Conservation (phyloP, 2,113 vertebrate genomes). For the Callocephalon fimbriatum region DNA sequence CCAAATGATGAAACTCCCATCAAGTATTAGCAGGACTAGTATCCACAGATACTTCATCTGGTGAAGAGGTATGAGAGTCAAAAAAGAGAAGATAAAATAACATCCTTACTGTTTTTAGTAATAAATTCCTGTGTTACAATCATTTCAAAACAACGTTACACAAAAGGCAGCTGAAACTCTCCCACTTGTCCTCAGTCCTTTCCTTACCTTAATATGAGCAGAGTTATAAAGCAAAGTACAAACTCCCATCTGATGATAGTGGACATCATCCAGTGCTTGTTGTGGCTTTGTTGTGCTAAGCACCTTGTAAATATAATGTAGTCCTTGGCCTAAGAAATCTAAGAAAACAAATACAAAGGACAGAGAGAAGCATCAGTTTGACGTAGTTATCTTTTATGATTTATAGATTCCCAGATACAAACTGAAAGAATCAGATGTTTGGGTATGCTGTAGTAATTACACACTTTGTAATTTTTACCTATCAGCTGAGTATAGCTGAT, state of each 20-base stretch:
- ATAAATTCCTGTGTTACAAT: not conserved
- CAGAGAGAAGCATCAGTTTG: not conserved
- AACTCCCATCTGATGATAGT: not conserved
- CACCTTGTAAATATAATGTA: not conserved
- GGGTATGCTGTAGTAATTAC: not conserved
- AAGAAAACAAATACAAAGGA: slow-evolving; percentile 2
- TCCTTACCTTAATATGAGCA: not conserved
- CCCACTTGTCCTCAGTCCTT: not conserved
- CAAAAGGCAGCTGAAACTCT: not conserved
- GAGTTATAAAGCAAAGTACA: not conserved
- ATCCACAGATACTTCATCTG: not conserved
- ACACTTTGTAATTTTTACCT: not conserved
- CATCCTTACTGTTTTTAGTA: not conserved
- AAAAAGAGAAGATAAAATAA: not conserved
- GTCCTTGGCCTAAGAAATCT: not conserved
- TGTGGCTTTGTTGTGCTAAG: not conserved
- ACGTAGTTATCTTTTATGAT: not conserved
- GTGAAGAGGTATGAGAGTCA: not conserved
- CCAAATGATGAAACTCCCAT: too few relatives aligned
- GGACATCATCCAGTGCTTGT: too few relatives aligned
- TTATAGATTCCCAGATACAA: not conserved
- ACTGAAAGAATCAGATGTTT: not conserved
- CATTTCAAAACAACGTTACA: not conserved
- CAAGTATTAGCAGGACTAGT: not conserved
- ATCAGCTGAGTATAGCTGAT: not conserved